Percentiles rank a stretch among this genome's conserved stretches.
Evolutionary conservation across 2,888 invertebrate genomes (phyloP).

Genomic region (Norana najaformis): DNA sequence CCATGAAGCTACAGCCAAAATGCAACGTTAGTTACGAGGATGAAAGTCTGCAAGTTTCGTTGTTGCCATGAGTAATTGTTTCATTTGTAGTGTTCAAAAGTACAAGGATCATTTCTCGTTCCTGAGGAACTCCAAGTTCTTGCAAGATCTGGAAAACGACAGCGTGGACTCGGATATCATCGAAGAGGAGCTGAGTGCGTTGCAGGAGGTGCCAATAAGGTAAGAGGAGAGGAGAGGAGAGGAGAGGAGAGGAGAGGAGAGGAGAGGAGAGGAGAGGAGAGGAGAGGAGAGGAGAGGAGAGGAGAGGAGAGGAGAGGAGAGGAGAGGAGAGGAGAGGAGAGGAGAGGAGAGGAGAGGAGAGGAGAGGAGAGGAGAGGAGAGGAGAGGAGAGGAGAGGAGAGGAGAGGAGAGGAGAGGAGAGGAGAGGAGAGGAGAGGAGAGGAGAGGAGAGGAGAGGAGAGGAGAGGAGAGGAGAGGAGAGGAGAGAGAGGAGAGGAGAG

Average conservation of each 20-base stretch:
- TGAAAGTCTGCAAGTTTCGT: not conserved
- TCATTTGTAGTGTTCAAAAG: constrained; percentile 44
- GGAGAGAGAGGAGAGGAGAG: not conserved
- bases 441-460: not conserved
- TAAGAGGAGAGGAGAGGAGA: not conserved
- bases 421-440: not conserved
- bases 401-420: not conserved
- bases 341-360: not conserved
- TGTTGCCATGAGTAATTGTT: not conserved
- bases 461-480: not conserved
- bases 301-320: not conserved
- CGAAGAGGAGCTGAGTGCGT: constrained; percentile 45
- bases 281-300: not conserved
- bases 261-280: not conserved
- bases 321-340: not conserved
- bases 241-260: not conserved
- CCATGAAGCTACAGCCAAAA: too few relatives aligned
- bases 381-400: not conserved
- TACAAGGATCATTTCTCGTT: constrained; percentile 45
- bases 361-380: not conserved
- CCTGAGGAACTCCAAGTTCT: constrained; percentile 44
- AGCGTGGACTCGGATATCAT: constrained; percentile 45
- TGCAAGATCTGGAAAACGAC: constrained; percentile 46
- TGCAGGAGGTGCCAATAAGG: constrained; percentile 41
- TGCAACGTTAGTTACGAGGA: not conserved